Conservation (phyloP, 2,888 invertebrate genomes). For the Gonocerus acuteangulatus region DNA sequence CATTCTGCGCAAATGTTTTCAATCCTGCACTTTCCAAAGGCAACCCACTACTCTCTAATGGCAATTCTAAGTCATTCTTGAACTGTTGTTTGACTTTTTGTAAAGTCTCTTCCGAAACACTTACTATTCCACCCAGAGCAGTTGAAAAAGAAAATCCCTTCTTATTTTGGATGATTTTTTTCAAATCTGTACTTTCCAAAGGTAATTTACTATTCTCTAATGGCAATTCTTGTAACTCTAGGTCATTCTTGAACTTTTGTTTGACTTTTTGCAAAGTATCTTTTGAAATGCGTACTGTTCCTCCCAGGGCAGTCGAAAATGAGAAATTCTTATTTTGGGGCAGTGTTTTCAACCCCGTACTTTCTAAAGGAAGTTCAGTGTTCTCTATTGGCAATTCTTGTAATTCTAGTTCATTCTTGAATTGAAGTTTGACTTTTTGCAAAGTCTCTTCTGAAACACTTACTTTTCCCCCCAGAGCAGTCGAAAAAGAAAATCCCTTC, state of each 20-base stretch:
- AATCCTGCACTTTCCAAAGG: too few species aligned
- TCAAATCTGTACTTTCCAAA: too few species aligned
- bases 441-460: constrained; percentile 32
- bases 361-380: neutral
- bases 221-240: neutral
- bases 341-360: too few species aligned
- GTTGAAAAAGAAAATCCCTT: constrained; percentile 15
- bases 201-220: too few species aligned
- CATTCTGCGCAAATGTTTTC: too few species aligned
- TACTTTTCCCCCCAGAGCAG: constrained; percentile 27
- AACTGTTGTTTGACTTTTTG: neutral
- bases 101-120: neutral
- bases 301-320: constrained; percentile 28
- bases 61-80: neutral
- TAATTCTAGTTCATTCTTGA: neutral
- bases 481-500: neutral
- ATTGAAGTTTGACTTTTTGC: neutral
- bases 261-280: neutral
- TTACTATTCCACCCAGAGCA: constrained; percentile 17
- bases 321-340: neutral
- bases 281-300: neutral
- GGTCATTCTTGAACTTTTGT: neutral
- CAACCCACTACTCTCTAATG: neutral
- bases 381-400: too few species aligned
- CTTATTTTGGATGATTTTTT: neutral